Conservation (phyloP, 1,140 invertebrate genomes). For the Andrena cerasifolii region DNA sequence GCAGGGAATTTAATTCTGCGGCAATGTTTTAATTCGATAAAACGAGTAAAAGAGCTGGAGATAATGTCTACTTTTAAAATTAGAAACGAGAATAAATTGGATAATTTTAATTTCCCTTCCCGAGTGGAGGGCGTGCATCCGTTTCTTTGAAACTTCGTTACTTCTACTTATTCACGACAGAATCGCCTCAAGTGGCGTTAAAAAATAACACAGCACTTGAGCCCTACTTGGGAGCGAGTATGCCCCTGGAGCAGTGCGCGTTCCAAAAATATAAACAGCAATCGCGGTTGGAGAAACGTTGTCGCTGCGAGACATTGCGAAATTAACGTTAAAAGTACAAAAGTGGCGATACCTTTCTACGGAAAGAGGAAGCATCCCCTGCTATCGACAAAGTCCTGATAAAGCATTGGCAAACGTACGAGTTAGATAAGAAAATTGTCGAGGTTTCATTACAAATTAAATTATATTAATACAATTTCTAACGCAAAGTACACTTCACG, state of each 20-base stretch:
- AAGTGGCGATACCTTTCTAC: too few relatives aligned
- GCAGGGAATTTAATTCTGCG: too few relatives aligned
- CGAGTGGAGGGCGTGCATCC: not conserved
- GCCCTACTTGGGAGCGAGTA: not conserved
- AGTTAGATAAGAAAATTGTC: too few relatives aligned
- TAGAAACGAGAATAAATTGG: not conserved
- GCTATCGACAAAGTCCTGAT: too few relatives aligned
- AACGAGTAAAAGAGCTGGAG: too few relatives aligned
- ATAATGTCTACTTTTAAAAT: not conserved
- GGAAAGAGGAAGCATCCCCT: too few relatives aligned
- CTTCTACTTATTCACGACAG: not conserved
- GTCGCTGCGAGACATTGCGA: not conserved
- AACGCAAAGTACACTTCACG: too few relatives aligned
- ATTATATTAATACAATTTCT: too few relatives aligned
- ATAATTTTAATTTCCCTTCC: not conserved
- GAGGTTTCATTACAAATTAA: too few relatives aligned
- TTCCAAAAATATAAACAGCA: conserved; percentile 31
- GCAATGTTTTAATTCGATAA: too few relatives aligned
- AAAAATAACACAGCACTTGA: conserved; percentile 43
- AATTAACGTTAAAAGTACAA: not conserved
- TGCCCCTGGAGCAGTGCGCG: not conserved
- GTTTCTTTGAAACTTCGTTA: not conserved
- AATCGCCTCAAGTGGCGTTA: conserved; percentile 30
- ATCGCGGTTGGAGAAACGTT: not conserved
- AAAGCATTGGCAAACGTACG: too few relatives aligned